Evolutionary conservation across 1,140 invertebrate species (phyloP).

Genomic region (Orius insidiosus): DNA sequence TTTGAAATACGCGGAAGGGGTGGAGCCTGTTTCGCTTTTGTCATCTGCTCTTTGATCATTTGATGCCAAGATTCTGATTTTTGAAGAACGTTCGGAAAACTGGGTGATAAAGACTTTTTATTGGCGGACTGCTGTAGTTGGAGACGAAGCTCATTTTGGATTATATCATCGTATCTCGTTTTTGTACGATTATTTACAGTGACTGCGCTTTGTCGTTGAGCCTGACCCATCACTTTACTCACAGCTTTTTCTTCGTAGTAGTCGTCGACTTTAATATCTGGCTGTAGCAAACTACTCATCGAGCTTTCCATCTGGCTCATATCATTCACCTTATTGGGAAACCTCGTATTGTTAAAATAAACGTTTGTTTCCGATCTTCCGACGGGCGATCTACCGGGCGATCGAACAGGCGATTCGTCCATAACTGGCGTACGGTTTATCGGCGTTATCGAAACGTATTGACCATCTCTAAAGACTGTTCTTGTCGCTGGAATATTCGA

Average conservation of each 20-base stretch:
- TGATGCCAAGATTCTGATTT: conserved; percentile 71
- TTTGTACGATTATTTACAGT: conserved; percentile 19
- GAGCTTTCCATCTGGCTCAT: too few relatives aligned
- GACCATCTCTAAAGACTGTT: conserved; percentile 2
- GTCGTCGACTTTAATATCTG: neutral
- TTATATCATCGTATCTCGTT: conserved; percentile 9
- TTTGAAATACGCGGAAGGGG: conserved; percentile 20
- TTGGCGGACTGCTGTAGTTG: conserved; percentile 21
- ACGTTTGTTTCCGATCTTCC: too few relatives aligned
- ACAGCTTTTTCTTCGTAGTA: conserved; percentile 19
- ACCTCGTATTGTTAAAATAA: too few relatives aligned
- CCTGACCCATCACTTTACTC: conserved; percentile 22
- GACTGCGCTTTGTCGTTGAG: conserved; percentile 22
- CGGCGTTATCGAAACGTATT: neutral
- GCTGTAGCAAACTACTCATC: too few relatives aligned
- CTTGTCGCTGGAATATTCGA: conserved; percentile 7
- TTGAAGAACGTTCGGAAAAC: conserved; percentile 32
- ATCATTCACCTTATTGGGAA: too few relatives aligned
- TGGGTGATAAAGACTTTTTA: conserved; percentile 21
- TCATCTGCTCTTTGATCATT: conserved; percentile 28
- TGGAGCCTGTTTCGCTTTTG: conserved; percentile 20
- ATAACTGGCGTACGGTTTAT: neutral
- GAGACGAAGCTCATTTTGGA: conserved; percentile 18
- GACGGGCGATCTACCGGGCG: too few relatives aligned
- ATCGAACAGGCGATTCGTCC: neutral